Conservation (phyloP, 2,888 invertebrate species). For the Amblyteles armatorius region DNA sequence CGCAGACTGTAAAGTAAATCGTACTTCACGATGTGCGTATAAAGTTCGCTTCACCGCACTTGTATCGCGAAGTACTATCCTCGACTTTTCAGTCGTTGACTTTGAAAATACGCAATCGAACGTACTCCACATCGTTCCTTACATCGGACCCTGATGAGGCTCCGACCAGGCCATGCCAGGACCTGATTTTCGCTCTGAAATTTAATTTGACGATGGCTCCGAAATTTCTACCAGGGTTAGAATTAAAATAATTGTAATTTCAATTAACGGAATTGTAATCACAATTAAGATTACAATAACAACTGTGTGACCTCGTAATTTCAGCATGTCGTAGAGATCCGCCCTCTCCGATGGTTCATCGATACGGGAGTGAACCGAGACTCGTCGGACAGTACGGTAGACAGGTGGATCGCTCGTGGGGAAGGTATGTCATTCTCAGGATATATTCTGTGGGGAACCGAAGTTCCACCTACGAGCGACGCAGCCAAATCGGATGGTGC, state of each 20-base stretch:
- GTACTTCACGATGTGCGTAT: too few species aligned
- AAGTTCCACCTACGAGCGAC: slow-evolving; percentile 47
- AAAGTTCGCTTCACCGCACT: too few species aligned
- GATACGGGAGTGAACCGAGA: background rate
- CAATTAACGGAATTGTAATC: too few species aligned
- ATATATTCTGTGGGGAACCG: slow-evolving; percentile 19
- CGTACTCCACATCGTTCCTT: slow-evolving; percentile 3
- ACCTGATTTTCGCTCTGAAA: too few species aligned
- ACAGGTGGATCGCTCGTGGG: background rate
- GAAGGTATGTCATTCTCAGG: background rate
- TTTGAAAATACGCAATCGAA: too few species aligned
- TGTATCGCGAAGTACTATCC: background rate
- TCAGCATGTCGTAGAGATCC: background rate
- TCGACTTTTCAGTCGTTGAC: background rate
- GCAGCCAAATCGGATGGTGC: slow-evolving; percentile 56
- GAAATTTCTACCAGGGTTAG: too few species aligned
- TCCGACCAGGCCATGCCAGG: too few species aligned
- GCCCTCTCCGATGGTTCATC: background rate
- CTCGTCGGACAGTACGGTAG: background rate
- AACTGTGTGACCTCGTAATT: background rate
- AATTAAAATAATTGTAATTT: too few species aligned
- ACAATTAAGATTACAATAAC: background rate
- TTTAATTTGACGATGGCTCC: too few species aligned
- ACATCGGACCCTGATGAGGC: too few species aligned
- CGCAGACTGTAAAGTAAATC: too few species aligned